Evolutionary conservation across 1,140 invertebrate genomes (phyloP).

Genomic region (Drosophila ogumai): DNA sequence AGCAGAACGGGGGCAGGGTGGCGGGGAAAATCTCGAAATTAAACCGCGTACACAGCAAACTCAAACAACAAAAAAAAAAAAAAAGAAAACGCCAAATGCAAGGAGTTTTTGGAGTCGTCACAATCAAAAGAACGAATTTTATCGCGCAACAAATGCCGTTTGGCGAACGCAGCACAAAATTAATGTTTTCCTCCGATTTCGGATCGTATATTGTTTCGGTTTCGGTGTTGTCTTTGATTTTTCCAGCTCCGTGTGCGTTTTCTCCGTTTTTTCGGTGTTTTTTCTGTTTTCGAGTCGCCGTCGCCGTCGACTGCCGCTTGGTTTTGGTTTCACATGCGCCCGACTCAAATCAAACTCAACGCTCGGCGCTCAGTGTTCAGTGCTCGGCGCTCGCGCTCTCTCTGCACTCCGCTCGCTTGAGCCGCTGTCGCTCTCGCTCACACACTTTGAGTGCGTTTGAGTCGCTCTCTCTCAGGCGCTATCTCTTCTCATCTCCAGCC

Average conservation of each 20-base stretch:
- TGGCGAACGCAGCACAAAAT: conserved; percentile 22
- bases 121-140: conserved; percentile 12
- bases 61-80: conserved; percentile 30
- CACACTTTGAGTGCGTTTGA: conserved; percentile 18
- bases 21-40: conserved; percentile 5
- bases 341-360: conserved; percentile 39
- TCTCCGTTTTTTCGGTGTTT: conserved; percentile 22
- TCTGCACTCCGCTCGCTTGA: conserved; percentile 20
- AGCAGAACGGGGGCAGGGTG: not conserved
- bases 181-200: conserved; percentile 11
- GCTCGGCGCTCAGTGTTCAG: conserved; percentile 4
- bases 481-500: conserved; percentile 6
- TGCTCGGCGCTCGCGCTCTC: conserved; percentile 3
- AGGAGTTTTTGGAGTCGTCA: not conserved
- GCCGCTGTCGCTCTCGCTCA: conserved; percentile 12
- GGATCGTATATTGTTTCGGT: conserved; percentile 35
- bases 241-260: conserved; percentile 60
- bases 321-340: conserved; percentile 60
- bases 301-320: conserved; percentile 68
- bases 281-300: conserved; percentile 46
- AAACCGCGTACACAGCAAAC: conserved; percentile 42
- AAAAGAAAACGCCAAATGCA: conserved; percentile 16
- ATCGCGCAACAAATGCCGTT: conserved; percentile 16
- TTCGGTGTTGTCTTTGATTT: conserved; percentile 53
- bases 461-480: conserved; percentile 15